phyloP scores from a whole-genome alignment of 1,140 invertebrate genomes.

The Cyrtorhinus lividipennis region DNA sequence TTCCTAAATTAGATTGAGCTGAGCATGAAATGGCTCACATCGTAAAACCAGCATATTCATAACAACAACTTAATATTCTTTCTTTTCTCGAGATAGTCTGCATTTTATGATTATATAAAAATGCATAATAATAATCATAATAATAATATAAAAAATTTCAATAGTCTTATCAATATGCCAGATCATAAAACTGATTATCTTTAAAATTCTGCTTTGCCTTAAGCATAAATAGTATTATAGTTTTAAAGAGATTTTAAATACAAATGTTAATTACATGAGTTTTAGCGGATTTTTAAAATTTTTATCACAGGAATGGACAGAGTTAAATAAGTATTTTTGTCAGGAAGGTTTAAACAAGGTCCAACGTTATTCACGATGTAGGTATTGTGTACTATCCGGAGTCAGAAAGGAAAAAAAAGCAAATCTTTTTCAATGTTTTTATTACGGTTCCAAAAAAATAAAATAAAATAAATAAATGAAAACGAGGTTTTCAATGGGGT shows the following conservation, averaged over 20 bases:
- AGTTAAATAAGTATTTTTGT: constrained; percentile 12
- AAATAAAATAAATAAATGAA: no score
- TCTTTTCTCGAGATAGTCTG: constrained; percentile 4
- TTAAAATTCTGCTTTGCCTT: constrained; percentile 11
- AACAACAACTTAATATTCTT: constrained; percentile 12
- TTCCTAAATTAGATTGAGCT: constrained; percentile 13
- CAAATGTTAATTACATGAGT: constrained; percentile 5
- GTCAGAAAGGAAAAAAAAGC: no score
- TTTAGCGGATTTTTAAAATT: constrained; percentile 13
- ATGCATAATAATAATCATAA: no score
- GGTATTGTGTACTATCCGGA: no score
- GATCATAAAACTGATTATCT: constrained; percentile 9
- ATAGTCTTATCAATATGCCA: constrained; percentile 10
- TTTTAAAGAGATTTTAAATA: constrained; percentile 4
- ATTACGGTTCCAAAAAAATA: no score
- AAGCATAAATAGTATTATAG: constrained; percentile 3
- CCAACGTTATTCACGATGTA: no score
- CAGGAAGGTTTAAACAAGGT: constrained; percentile 11
- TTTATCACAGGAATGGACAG: constrained; percentile 16
- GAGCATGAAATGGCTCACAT: constrained; percentile 12
- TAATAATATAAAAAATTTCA: constrained; percentile 8
- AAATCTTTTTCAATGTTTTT: no score
- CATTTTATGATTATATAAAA: constrained; percentile 11
- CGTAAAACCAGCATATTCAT: constrained; percentile 13
- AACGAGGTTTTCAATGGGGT: no score